Evolutionary conservation across 2,888 invertebrate species (phyloP), one percentile per base, ranked within the genome.

Genomic region (Perizoma affinitatum): DNA sequence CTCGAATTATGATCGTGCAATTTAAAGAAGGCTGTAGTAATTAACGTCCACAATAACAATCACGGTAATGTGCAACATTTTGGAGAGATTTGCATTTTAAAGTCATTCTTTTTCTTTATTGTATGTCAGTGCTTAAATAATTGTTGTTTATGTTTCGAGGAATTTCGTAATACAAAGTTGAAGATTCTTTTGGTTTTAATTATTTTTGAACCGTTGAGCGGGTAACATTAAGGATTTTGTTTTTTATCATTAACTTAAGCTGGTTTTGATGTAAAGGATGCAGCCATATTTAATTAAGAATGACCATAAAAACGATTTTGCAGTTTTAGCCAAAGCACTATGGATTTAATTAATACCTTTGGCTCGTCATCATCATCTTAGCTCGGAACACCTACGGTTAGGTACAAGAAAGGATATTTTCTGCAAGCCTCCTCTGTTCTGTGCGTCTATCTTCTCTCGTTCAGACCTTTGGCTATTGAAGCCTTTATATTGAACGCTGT

Each of bases 31-130:
- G 88, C 87, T 84, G 78, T 66, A 79, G 83, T 86, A 88, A 89
- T 90, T 90, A 90, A 88, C 82, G 81, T 82, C 78, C 69, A 79
- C 77, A 85, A 85, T 84, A 85, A 84, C 80, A 82, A 83, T 82
- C 75, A 76, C 71, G 78, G 78, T 82, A 82, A 84, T 76, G 76
- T 76, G 76, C 79, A 78, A 76, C 75, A 68, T 83, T 83, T 83
- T 74, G 79, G 75, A 62, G 67, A 73, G 74, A 82, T 84, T 83
- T 81, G 80, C 84, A 83, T 85, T 74, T 71, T 68, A 76, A 76
- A 72, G 73, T 69, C 74, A 75, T 79, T 75, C 70, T 74, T 79
- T 77, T 71, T 70, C 67, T 76, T 80, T 81, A 79, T 80, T 75
- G 78, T 73, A 73, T 70, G 72, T 75, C 80, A 75, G 79, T 78